A percentile compares a stretch with the other conserved stretches of the same genome.
Conservation (phyloP, 2,888 invertebrate genomes). For the Parnassius glacialis region DNA sequence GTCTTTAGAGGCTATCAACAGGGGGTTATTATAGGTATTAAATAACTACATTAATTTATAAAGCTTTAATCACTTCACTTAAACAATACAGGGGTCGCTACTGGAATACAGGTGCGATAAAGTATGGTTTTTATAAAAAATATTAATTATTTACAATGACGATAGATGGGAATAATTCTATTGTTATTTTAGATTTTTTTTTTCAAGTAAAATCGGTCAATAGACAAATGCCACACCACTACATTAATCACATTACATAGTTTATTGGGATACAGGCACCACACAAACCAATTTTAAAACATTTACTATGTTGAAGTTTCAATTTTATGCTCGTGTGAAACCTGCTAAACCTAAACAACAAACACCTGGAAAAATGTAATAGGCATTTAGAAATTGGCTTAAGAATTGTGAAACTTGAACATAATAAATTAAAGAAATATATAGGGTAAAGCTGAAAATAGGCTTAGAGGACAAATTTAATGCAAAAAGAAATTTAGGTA, state of each 20-base stretch:
- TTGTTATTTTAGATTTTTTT: background rate
- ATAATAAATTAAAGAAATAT: background rate
- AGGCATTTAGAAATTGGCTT: too few relatives aligned
- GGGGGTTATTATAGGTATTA: background rate
- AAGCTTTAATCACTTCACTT: conserved; percentile 10
- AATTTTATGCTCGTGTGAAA: background rate
- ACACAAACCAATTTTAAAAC: conserved; percentile 5
- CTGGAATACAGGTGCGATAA: background rate
- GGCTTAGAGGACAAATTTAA: background rate
- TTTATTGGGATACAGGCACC: conserved; percentile 7
- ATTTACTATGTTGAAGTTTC: conserved; percentile 13
- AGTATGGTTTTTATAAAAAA: background rate
- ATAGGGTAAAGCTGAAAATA: background rate
- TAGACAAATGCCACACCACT: conserved; percentile 8
- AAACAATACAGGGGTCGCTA: background rate
- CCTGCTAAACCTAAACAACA: too few relatives aligned
- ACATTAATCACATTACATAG: conserved; percentile 13
- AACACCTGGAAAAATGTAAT: too few relatives aligned
- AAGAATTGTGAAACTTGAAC: conserved; percentile 4
- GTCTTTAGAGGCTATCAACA: conserved; percentile 3
- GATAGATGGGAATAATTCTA: background rate
- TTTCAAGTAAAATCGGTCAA: background rate
- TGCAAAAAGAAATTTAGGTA: conserved; percentile 6
- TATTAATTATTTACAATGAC: background rate
- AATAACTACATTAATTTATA: conserved; percentile 12